Evolutionary conservation across 2,797 vertebrate species (phyloP).

Genomic region (Lithobates sylvaticus): DNA sequence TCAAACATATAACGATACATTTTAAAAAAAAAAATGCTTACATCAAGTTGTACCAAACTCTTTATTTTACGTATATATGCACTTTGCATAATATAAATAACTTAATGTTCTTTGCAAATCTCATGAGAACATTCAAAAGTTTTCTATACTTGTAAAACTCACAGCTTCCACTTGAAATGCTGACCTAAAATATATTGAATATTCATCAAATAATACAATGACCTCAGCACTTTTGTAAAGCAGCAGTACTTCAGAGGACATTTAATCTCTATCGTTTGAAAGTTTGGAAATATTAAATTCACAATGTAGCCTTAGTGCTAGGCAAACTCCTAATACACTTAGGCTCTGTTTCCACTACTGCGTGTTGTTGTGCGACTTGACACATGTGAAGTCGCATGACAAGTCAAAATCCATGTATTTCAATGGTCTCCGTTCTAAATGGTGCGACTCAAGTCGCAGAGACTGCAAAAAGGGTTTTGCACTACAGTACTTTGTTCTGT

Average conservation of each 20-base stretch:
- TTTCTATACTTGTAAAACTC: constrained; percentile 17
- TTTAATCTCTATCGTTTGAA: constrained; percentile 2
- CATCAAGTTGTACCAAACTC: background rate
- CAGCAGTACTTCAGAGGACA: constrained; percentile 1
- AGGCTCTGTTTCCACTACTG: too few species aligned
- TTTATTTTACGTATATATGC: constrained; percentile 14
- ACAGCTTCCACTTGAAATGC: constrained; percentile 24
- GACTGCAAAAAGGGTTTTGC: too few species aligned
- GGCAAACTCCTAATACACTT: background rate
- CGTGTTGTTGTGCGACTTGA: too few species aligned
- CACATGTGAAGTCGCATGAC: too few species aligned
- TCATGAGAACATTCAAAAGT: constrained; percentile 46
- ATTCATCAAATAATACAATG: constrained; percentile 49
- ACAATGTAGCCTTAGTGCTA: background rate
- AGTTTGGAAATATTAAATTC: background rate
- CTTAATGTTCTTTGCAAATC: constrained; percentile 14
- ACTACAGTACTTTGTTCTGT: too few species aligned
- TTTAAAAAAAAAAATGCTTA: background rate
- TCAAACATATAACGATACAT: too few species aligned
- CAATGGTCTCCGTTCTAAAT: too few species aligned
- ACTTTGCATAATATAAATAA: constrained; percentile 44
- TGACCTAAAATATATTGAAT: constrained; percentile 43
- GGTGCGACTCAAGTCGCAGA: too few species aligned
- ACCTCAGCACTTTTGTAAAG: constrained; percentile 41
- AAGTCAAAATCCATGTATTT: too few species aligned